phyloP scores from a whole-genome alignment of 2,113 vertebrate genomes.

The Dunckerocampus dactyliophorus region DNA sequence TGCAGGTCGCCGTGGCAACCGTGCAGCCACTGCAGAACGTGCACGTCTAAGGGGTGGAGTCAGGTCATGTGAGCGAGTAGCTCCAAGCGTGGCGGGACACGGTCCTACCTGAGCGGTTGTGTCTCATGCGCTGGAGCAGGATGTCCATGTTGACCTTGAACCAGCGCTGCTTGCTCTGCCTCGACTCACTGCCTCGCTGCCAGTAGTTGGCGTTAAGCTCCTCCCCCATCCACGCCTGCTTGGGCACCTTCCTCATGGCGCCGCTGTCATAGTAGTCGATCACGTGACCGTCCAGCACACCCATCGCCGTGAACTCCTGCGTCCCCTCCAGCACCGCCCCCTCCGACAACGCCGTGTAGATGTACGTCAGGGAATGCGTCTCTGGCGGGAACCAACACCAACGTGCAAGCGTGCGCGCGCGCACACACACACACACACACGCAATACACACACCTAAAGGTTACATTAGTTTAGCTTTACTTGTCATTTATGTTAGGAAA shows the following conservation, averaged over 20 bases:
- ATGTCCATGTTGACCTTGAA: conserved; percentile 66
- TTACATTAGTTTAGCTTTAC: no score
- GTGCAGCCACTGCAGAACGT: conserved; percentile 60
- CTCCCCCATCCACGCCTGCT: conserved; percentile 52
- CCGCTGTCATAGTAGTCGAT: conserved; percentile 68
- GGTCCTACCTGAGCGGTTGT: conserved; percentile 38
- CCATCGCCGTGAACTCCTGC: conserved; percentile 63
- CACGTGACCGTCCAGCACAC: conserved; percentile 47
- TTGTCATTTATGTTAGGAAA: no score
- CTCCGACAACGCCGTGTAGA: conserved; percentile 62
- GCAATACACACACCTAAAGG: background rate
- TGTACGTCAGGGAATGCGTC: conserved; percentile 56
- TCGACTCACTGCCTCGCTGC: conserved; percentile 52
- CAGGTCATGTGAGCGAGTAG: background rate
- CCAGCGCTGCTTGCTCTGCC: conserved; percentile 62
- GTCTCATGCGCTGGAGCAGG: conserved; percentile 36
- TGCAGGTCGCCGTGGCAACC: conserved; percentile 33
- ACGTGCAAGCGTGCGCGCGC: background rate
- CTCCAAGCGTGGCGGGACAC: no score
- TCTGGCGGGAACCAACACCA: background rate
- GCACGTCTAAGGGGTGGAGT: conserved; percentile 21
- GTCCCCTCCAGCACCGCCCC: background rate
- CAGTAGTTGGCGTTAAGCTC: conserved; percentile 34
- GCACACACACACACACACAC: background rate
- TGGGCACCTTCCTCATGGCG: conserved; percentile 11